Conservation (phyloP, 2,888 invertebrate species). For the Philonicus albiceps region DNA sequence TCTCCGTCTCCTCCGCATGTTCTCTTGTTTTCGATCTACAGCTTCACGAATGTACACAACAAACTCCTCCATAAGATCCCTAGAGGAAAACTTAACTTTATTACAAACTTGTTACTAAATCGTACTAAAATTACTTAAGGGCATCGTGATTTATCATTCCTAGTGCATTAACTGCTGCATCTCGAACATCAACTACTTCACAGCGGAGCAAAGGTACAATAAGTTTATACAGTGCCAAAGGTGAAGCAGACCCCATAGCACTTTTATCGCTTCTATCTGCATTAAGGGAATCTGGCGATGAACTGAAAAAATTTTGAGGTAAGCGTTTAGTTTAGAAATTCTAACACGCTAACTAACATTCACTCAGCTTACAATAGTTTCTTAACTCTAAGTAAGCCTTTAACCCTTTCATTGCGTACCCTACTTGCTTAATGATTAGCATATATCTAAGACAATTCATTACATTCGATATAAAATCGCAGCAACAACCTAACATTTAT, state of each 20-base stretch:
- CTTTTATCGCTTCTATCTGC: constrained; percentile 84
- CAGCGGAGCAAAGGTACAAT: constrained; percentile 91
- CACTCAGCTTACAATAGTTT: neutral
- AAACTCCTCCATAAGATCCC: constrained; percentile 96
- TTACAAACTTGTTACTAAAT: neutral
- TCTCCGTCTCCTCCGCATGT: constrained; percentile 87
- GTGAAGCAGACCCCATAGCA: constrained; percentile 73
- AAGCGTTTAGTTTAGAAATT: neutral
- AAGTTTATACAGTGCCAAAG: constrained; percentile 88
- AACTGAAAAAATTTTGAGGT: constrained; percentile 67
- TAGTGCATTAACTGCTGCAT: constrained; percentile 91
- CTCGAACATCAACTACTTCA: constrained; percentile 92
- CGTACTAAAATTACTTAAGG: constrained; percentile 74
- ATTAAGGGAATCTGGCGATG: constrained; percentile 89
- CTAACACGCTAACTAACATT: neutral
- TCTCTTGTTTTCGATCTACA: constrained; percentile 96
- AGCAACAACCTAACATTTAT: neutral
- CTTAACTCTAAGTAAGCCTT: neutral
- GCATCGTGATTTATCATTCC: constrained; percentile 96
- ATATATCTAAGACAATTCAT: neutral
- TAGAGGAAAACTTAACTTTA: constrained; percentile 57
- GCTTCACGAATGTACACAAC: constrained; percentile 92
- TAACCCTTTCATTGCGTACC: constrained; percentile 28
- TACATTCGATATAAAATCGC: neutral
- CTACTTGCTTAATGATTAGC: neutral